Conservation (phyloP, 1,140 invertebrate genomes). For the Drosophila truncata region DNA sequence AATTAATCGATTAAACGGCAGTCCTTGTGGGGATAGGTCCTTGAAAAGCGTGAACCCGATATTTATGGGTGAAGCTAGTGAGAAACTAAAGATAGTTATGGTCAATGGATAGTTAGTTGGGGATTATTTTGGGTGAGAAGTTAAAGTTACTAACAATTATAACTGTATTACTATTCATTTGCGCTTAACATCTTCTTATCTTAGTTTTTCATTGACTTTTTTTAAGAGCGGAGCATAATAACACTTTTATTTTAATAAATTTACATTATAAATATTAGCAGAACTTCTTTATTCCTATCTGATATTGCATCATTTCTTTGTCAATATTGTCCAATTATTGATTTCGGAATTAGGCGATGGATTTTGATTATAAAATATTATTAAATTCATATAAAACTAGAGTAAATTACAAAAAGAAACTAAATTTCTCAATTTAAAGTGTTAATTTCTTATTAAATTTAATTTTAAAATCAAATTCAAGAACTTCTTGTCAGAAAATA, state of each 20-base stretch:
- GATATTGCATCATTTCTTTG: no score
- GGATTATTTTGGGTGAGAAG: background rate
- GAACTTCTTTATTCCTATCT: no score
- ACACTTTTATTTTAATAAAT: background rate
- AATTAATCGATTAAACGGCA: slow-evolving; percentile 32
- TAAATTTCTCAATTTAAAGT: background rate
- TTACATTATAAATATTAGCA: background rate
- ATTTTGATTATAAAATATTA: no score
- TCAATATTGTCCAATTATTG: no score
- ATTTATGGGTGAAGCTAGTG: background rate
- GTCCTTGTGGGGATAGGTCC: slow-evolving; percentile 35
- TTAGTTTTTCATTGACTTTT: background rate
- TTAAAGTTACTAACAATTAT: no score
- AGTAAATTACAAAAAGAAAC: no score
- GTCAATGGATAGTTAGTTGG: background rate
- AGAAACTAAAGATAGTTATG: slow-evolving; percentile 14
- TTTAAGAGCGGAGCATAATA: background rate
- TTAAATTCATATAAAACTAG: no score
- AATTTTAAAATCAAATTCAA: background rate
- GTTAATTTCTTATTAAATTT: background rate
- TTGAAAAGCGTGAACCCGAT: background rate
- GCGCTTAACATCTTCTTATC: background rate
- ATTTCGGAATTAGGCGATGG: no score
- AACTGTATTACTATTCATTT: background rate
- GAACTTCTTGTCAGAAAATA: background rate